Base-by-base conservation (phyloP, 2,797 vertebrate genomes). In the Liparis tanakae region DNA sequence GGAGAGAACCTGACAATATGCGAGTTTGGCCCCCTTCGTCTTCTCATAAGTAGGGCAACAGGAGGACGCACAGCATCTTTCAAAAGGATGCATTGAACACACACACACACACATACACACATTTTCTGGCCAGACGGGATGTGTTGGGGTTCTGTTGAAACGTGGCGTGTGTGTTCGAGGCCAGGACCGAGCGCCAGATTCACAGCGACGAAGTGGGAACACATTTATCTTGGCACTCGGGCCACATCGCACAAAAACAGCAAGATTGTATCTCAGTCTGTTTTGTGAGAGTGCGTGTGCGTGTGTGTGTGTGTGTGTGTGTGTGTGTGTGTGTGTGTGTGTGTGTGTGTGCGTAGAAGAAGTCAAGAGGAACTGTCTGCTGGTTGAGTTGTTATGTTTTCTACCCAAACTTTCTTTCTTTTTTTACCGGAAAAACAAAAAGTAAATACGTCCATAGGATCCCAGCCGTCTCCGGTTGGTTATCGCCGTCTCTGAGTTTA, bases 201-300 rank as follows among this genome's bases (percentile, higher is more conserved):
- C 86, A 79, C 80, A 84, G 80, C 59, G 13, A 61, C 7, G 56
- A 63, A 80, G 50, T 66, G 80, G 80, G 67, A 85, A 82, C 80
- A 83, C 70, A 88, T 90, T 80, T 74, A 83, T 87, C 79, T 88
- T 87, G 85, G 85, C 74, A 68, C 76, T 56, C 78, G 43, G 60
- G 67, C 67, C 76, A 63, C 72, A 37, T 57, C 68, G 76, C 67
- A 60, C 72, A 74, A 51, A 72, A 59, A 68, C 8, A n/a, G 39
- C 1, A 22, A 20, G 71, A 83, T 83, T 81, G 71, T 81, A 85
- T 90, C 63, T n/a, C 58, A 57, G 46, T 73, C 54, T 79, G 76
- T 54, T 80, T 54, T 71, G 34, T 75, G 20, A 66, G 51, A 25
- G 2, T 17, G 22, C 18, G 1, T 7, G 37, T 7, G 41, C 12